Evolutionary conservation across 2,113 vertebrate species (phyloP), one percentile per base, ranked within the genome.

Genomic region (Chrysemys picta): DNA sequence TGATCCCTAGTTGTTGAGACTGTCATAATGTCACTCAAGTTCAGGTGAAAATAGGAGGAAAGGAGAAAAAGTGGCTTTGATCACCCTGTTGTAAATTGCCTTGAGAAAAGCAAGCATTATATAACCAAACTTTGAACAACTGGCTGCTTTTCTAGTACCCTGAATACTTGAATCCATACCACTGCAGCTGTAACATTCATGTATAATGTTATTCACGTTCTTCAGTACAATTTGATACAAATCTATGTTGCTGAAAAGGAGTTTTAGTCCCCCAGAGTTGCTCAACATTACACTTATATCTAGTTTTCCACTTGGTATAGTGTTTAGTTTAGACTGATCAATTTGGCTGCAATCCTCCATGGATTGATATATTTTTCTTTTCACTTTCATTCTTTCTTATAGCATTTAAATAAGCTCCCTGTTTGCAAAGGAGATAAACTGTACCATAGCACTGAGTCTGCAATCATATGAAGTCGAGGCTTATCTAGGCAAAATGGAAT

Each of bases 401-500:
- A 83, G 13, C 50, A 12, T 92, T 90, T 84, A 79, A 90, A 82
- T 62, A 78, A 21, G 81, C 80, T n/a, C 25, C 4, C 24, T 42
- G 10, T 87, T 91, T 92, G 50, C 59, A 85, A 84, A 83, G 57
- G 38, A 85, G 53, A 42, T 80, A 72, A 59, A 24, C 3, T 80
- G 19, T 83, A 21, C 35, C 42, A 38, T 35, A 83, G 45, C 54
- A 80, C 25, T 65, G 79, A 91, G 35, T 49, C 80, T 82, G 45
- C 69, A 79, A 54, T 49, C 38, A 79, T 92, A 45, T 93, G 49
- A 89, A 85, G 45, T 92, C 54, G 52, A 83, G 81, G 85, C 3
- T 4, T 82, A 81, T 31, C 82, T 90, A 56, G 78, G 42, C 54
- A 88, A 91, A 94, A 14, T 22, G 24, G 79, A 94, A 53, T 90